Conservation (phyloP, 2,797 vertebrate species). For the Carduelis carduelis region DNA sequence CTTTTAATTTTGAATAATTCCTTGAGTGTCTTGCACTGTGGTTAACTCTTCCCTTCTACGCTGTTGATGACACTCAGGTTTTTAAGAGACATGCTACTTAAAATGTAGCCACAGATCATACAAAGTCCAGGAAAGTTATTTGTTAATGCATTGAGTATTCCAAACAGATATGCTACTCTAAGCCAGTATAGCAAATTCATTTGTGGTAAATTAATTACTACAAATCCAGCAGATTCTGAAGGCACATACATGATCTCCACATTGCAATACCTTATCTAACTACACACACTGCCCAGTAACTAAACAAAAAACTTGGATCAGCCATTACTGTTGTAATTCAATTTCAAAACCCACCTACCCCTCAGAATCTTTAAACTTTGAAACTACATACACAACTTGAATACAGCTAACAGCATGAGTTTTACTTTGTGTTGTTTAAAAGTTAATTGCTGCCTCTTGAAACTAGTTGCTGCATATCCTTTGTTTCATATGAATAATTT, state of each 20-base stretch:
- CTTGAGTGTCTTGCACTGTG: neutral
- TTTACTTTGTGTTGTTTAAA: neutral
- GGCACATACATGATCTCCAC: neutral
- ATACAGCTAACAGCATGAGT: neutral
- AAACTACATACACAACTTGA: neutral
- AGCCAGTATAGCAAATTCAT: neutral
- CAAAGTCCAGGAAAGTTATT: neutral
- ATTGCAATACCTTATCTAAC: neutral
- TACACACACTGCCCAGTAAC: neutral
- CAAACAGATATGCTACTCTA: neutral
- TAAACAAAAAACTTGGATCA: neutral
- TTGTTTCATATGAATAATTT: neutral
- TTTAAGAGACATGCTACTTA: neutral
- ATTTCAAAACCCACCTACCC: neutral
- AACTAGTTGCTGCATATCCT: neutral
- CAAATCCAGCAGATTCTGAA: neutral
- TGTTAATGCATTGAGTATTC: neutral
- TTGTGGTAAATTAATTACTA: neutral
- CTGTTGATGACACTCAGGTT: neutral
- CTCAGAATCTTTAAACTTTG: neutral
- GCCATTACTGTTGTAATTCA: neutral
- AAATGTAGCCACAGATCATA: neutral
- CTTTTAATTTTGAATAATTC: neutral
- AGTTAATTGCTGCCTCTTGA: neutral
- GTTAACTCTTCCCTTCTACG: neutral